Conservation (phyloP, 2,113 vertebrate genomes). For the Enhydra lutris region DNA sequence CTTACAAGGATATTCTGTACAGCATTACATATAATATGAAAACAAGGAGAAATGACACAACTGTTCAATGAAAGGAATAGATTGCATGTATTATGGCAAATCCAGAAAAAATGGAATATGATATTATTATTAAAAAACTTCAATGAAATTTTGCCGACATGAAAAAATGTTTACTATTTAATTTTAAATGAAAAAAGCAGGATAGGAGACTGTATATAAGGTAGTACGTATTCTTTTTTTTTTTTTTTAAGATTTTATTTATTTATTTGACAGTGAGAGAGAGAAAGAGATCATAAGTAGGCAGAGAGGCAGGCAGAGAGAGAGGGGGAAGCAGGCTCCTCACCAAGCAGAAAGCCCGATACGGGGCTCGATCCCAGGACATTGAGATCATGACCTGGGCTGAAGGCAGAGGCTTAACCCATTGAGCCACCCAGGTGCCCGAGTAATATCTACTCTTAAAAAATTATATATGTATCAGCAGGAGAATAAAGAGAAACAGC, state of each 20-base stretch:
- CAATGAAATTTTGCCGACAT: background rate
- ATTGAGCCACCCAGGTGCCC: no score
- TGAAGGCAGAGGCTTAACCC: no score
- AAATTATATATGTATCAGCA: background rate
- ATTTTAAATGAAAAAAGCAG: background rate
- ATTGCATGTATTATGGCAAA: background rate
- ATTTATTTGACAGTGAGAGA: no score
- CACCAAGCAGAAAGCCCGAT: no score
- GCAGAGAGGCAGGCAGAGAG: no score
- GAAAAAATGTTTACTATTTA: background rate
- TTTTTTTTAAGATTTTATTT: no score
- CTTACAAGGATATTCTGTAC: background rate
- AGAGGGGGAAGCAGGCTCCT: no score
- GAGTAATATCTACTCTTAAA: background rate
- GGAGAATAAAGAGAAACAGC: background rate
- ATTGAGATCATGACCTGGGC: no score
- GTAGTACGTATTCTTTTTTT: background rate
- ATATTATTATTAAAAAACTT: background rate
- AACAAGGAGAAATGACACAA: background rate
- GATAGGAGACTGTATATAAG: background rate
- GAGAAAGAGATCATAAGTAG: no score
- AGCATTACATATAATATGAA: background rate
- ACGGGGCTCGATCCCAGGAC: no score
- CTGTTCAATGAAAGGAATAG: background rate
- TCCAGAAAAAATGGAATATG: background rate